A percentile compares a stretch with the other conserved stretches of the same genome.
These are phyloP conservation scores for Limenitis camilla DNA, from an alignment of 2,888 invertebrate species.

Conservation along the genomic window DNA sequence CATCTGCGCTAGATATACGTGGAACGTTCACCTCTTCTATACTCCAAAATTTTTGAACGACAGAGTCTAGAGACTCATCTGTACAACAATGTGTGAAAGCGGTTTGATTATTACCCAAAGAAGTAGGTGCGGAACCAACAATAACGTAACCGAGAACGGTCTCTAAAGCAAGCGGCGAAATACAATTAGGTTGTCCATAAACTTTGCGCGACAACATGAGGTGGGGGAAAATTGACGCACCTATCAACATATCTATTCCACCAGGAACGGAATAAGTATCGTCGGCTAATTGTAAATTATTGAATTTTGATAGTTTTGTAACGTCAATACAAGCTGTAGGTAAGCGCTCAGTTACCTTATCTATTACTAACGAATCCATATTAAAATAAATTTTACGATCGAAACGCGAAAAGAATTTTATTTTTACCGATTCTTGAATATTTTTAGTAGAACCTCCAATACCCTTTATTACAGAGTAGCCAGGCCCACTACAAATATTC, in stretches of 20 bases:
- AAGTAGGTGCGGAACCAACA: conserved; percentile 3
- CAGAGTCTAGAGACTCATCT: background rate
- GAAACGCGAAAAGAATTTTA: conserved; percentile 9
- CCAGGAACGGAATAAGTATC: conserved; percentile 11
- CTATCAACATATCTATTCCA: conserved; percentile 16
- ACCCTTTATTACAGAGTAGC: conserved; percentile 3
- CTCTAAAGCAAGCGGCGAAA: conserved; percentile 1
- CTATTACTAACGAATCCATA: conserved; percentile 2
- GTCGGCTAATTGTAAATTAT: conserved; percentile 17
- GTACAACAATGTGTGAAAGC: conserved; percentile 3
- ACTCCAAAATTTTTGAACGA: no score
- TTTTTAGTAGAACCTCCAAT: conserved; percentile 7
- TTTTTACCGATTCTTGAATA: conserved; percentile 3
- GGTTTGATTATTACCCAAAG: background rate
- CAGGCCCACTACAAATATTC: background rate
- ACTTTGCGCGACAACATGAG: conserved; percentile 7
- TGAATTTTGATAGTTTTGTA: background rate
- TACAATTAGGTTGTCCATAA: background rate
- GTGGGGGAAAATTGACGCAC: conserved; percentile 18
- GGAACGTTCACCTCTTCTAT: no score
- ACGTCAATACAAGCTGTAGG: conserved; percentile 7
- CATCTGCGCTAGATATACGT: background rate
- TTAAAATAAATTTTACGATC: conserved; percentile 7
- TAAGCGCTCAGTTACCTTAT: conserved; percentile 12
- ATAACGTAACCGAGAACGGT: conserved; percentile 19